Base-by-base conservation (phyloP, 2,888 invertebrate species). In the Elmis aenea region DNA sequence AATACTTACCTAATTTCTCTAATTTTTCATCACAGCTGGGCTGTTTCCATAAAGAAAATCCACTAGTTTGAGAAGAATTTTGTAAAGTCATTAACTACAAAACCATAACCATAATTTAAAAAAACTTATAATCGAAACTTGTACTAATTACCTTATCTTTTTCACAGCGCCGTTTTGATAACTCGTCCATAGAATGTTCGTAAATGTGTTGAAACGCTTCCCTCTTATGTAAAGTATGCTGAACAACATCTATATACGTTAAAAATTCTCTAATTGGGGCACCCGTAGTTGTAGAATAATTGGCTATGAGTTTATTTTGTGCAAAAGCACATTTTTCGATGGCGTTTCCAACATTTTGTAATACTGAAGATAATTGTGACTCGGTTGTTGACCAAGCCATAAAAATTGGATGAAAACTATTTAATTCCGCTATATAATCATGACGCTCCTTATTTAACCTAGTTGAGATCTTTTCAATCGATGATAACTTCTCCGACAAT, bases 161-260 rank as follows among this genome's bases (percentile, higher is more conserved):
- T 57, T 82, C 81, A 21, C 66, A 62, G 52, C 77, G 73, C 49
- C 71, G 73, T 50, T 75, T 79, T 32, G 72, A 71, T 25, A 81
- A 62, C 52, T 82, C 79, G 26, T 82, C 80, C 18, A 77, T 64
- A 1, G 77, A 75, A 38, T 70, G 63, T 55, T 83, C 81, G 55
- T 80, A 81, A 34, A 76, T 73, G 44, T 73, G 73, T 55, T 83
- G 82, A 55, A 77, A 75, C 1, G 72, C 67, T 54, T 83, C 83
- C 16, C 83, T 64, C 41, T 79, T 72, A 31, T 70, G 65, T 18
- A 83, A 56, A 9, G 79, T 78, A 51, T 78, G 79, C 64, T 80
- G 79, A 3, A 81, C 78, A 21, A 80, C 77, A 46, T 83, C 81
- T 27, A 81, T 70, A 54, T 82, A 83, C 32, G 76, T 67, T 13